These are phyloP conservation scores for Hapalemur alaotrensis DNA, from an alignment of 2,797 vertebrate species.

Conservation along the genomic window DNA sequence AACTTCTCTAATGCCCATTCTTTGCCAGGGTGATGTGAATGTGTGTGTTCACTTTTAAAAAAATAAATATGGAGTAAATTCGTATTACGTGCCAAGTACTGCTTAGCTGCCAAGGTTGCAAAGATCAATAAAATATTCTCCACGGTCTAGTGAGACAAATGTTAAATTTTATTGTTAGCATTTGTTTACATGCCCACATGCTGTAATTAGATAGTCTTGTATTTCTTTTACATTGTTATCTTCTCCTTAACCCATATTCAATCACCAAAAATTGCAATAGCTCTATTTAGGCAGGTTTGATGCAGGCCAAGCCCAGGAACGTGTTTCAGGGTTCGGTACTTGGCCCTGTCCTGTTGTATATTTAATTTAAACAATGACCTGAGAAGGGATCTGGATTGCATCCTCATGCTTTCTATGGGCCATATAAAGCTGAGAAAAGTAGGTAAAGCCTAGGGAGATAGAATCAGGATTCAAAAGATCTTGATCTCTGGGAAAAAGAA, in stretches of 20 bases:
- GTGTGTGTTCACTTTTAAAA: neutral
- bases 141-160: constrained; percentile 39
- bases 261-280: neutral
- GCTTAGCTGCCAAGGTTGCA: constrained; percentile 24
- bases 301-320: neutral
- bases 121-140: constrained; percentile 62
- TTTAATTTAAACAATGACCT: neutral
- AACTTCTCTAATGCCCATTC: neutral
- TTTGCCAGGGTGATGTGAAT: neutral
- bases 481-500: too few species aligned
- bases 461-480: neutral
- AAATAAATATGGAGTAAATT: neutral
- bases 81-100: neutral
- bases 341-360: neutral
- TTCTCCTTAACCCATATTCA: constrained; percentile 1
- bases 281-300: neutral
- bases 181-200: constrained; percentile 40
- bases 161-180: constrained; percentile 38
- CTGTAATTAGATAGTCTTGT: constrained; percentile 40
- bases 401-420: neutral
- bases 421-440: neutral
- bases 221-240: constrained; percentile 31
- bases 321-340: neutral
- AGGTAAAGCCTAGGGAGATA: neutral
- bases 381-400: neutral